These are phyloP conservation scores for Drosophila nikananu DNA, from an alignment of 1,140 invertebrate genomes.

Conservation along the genomic window DNA sequence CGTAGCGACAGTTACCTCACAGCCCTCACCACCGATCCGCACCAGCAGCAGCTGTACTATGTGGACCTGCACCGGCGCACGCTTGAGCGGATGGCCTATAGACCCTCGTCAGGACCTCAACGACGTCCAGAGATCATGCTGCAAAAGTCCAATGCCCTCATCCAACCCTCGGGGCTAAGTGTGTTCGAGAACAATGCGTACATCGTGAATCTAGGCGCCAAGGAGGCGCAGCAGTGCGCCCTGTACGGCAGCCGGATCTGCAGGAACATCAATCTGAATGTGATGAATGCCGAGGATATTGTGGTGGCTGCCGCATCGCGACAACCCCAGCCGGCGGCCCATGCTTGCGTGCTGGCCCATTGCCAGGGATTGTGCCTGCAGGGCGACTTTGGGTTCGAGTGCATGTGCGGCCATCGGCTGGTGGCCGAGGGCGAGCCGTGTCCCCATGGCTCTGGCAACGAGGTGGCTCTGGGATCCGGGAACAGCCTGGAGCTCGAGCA, in stretches of 20 bases:
- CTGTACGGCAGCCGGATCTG: slow-evolving; percentile 86
- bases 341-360: slow-evolving; percentile 85
- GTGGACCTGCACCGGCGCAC: slow-evolving; percentile 88
- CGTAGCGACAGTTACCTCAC: slow-evolving; percentile 87
- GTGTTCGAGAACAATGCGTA: slow-evolving; percentile 88
- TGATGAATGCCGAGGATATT: slow-evolving; percentile 86
- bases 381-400: slow-evolving; percentile 85
- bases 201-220: slow-evolving; percentile 86
- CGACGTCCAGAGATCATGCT: slow-evolving; percentile 86
- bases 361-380: slow-evolving; percentile 88
- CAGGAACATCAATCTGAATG: slow-evolving; percentile 83
- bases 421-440: slow-evolving; percentile 74
- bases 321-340: slow-evolving; percentile 85
- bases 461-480: slow-evolving; percentile 35
- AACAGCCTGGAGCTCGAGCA: slow-evolving; percentile 8
- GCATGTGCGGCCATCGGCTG: slow-evolving; percentile 86
- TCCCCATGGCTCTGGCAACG: slow-evolving; percentile 54
- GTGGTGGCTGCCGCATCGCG: slow-evolving; percentile 86
- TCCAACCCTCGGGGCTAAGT: slow-evolving; percentile 85
- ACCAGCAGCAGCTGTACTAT: slow-evolving; percentile 89
- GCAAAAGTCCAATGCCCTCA: slow-evolving; percentile 85
- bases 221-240: slow-evolving; percentile 86
- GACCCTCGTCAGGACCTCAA: neutral
- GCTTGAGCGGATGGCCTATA: slow-evolving; percentile 88
- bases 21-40: slow-evolving; percentile 89